Evolutionary conservation across 2,888 invertebrate genomes (phyloP).

Genomic region (Melanchra persicariae): DNA sequence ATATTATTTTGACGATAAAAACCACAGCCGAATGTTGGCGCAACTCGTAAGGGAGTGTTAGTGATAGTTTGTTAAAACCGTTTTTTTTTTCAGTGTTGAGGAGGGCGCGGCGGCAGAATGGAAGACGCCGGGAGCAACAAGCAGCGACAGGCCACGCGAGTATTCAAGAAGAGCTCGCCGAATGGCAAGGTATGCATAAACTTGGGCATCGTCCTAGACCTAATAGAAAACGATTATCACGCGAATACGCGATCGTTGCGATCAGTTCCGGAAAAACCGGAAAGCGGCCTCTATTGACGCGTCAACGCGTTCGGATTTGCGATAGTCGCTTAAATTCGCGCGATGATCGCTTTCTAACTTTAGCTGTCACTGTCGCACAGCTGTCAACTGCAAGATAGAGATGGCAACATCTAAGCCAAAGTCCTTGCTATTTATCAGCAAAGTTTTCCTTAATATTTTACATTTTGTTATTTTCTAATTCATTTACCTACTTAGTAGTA

Average conservation of each 20-base stretch:
- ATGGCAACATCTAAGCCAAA: too few relatives aligned
- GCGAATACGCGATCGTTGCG: too few relatives aligned
- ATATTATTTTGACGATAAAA: neutral
- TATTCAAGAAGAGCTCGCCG: conserved; percentile 99
- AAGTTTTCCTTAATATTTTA: too few relatives aligned
- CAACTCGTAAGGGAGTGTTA: neutral
- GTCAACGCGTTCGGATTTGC: too few relatives aligned
- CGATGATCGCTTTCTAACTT: neutral
- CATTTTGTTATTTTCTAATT: neutral
- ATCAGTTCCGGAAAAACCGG: too few relatives aligned
- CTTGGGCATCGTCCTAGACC: too few relatives aligned
- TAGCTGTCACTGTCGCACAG: too few relatives aligned
- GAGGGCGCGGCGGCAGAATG: conserved; percentile 91
- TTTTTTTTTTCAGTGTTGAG: conserved; percentile 79
- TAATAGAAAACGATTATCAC: too few relatives aligned
- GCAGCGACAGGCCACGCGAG: conserved; percentile 95
- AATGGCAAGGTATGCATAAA: conserved; percentile 95
- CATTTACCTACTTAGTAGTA: too few relatives aligned
- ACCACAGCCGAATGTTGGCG: neutral
- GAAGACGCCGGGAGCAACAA: conserved; percentile 94
- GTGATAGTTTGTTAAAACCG: neutral
- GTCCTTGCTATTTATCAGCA: neutral
- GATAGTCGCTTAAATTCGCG: too few relatives aligned
- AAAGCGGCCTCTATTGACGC: too few relatives aligned
- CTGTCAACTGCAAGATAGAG: too few relatives aligned